phyloP scores from a whole-genome alignment of 2,888 invertebrate genomes.

The Polymixis flavicincta region DNA sequence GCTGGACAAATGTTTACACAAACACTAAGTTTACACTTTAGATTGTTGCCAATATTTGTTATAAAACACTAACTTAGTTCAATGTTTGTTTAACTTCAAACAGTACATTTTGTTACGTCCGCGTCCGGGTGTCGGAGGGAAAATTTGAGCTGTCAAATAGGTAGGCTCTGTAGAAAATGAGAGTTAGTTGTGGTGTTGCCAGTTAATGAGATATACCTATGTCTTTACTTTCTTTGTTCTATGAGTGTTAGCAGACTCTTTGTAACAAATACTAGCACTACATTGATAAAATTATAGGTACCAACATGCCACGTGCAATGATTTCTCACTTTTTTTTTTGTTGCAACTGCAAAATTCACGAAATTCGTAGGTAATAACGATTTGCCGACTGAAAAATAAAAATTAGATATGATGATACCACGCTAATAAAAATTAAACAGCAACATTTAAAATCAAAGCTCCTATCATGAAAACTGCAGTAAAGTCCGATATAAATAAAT shows the following conservation, averaged over 20 bases:
- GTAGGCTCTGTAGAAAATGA: background rate
- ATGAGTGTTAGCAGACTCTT: background rate
- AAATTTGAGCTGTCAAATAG: slow-evolving; percentile 20
- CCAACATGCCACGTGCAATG: too few relatives aligned
- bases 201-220: background rate
- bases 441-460: slow-evolving; percentile 22
- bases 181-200: slow-evolving; percentile 13
- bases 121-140: slow-evolving; percentile 48
- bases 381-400: background rate
- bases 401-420: background rate
- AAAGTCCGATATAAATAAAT: slow-evolving; percentile 37
- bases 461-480: slow-evolving; percentile 24
- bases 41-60: slow-evolving; percentile 59
- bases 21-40: slow-evolving; percentile 50
- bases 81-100: slow-evolving; percentile 54
- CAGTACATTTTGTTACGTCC: slow-evolving; percentile 48
- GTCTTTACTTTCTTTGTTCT: background rate
- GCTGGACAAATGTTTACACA: slow-evolving; percentile 55
- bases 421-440: slow-evolving; percentile 6
- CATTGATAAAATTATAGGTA: background rate
- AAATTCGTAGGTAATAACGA: background rate
- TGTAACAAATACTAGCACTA: background rate
- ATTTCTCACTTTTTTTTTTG: background rate
- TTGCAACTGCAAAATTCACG: background rate
- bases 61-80: slow-evolving; percentile 50